phyloP scores from a whole-genome alignment of 2,888 invertebrate genomes.

The Anarsia innoxiella region DNA sequence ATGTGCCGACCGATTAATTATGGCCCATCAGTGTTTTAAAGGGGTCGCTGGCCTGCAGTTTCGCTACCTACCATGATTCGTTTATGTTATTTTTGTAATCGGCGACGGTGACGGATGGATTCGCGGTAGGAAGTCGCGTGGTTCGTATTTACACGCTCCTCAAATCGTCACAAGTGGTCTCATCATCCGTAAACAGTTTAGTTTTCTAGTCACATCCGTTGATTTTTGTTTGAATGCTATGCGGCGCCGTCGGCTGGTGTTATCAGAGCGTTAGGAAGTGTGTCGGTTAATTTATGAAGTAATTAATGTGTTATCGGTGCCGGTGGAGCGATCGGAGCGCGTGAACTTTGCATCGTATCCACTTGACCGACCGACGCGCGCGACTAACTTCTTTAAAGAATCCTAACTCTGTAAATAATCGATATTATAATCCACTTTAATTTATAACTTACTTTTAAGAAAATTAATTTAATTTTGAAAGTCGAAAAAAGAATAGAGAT shows the following conservation, averaged over 20 bases:
- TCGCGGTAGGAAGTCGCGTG: conserved; percentile 21
- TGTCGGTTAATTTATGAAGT: conserved; percentile 68
- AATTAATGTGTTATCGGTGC: conserved; percentile 65
- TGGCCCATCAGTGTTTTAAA: conserved; percentile 55
- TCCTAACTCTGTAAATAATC: no score
- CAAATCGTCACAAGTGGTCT: conserved; percentile 3
- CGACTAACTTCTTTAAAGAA: conserved; percentile 15
- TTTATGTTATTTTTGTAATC: conserved; percentile 48
- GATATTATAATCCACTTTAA: no score
- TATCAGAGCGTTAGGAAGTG: conserved; percentile 59
- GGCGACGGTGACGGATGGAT: conserved; percentile 44
- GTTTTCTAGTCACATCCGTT: conserved; percentile 35
- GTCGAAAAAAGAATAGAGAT: no score
- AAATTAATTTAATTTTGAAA: no score
- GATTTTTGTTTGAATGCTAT: conserved; percentile 41
- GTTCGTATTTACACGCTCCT: conserved; percentile 27
- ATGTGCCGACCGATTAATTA: conserved; percentile 67
- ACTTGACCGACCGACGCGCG: conserved; percentile 24
- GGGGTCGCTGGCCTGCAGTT: conserved; percentile 62
- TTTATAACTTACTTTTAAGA: no score
- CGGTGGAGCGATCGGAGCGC: conserved; percentile 36
- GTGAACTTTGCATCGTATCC: conserved; percentile 50
- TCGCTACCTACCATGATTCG: conserved; percentile 45
- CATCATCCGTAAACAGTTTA: background rate
- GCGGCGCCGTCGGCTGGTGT: conserved; percentile 47